Evolutionary conservation across 2,797 vertebrate species (phyloP).

Genomic region (Protonibea diacanthus): DNA sequence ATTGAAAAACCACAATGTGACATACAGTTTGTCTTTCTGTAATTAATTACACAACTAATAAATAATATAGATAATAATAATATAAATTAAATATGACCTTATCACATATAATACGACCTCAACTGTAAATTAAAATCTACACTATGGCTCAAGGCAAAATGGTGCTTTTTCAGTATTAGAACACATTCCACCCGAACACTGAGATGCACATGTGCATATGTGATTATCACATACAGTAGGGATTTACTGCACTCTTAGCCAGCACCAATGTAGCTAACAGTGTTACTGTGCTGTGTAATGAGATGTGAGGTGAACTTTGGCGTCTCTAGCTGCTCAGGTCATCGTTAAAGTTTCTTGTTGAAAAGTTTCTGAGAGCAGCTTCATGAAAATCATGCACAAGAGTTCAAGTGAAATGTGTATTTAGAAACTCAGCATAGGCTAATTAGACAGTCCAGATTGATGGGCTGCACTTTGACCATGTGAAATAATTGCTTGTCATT

Average conservation of each 20-base stretch:
- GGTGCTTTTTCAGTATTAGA: neutral
- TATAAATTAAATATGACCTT: neutral
- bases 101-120: neutral
- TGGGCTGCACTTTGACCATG: constrained; percentile 58
- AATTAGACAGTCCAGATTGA: constrained; percentile 72
- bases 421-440: constrained; percentile 48
- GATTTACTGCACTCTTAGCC: constrained; percentile 10
- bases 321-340: constrained; percentile 21
- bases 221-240: neutral
- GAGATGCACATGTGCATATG: neutral
- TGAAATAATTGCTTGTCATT: constrained; percentile 67
- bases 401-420: constrained; percentile 52
- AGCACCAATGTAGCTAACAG: neutral
- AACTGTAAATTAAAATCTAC: constrained; percentile 28
- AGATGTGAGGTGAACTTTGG: constrained; percentile 41
- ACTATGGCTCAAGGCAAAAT: neutral
- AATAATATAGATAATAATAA: too few relatives aligned
- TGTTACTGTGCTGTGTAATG: constrained; percentile 23
- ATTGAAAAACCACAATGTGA: too few relatives aligned
- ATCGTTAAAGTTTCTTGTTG: constrained; percentile 47
- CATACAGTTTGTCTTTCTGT: too few relatives aligned
- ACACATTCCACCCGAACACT: neutral
- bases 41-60: too few relatives aligned
- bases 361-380: constrained; percentile 51
- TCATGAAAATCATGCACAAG: constrained; percentile 39